A percentile compares a stretch with the other conserved stretches of the same genome.
Evolutionary conservation across 2,797 vertebrate genomes (phyloP).

Genomic region (Phyllotis vaccarum): DNA sequence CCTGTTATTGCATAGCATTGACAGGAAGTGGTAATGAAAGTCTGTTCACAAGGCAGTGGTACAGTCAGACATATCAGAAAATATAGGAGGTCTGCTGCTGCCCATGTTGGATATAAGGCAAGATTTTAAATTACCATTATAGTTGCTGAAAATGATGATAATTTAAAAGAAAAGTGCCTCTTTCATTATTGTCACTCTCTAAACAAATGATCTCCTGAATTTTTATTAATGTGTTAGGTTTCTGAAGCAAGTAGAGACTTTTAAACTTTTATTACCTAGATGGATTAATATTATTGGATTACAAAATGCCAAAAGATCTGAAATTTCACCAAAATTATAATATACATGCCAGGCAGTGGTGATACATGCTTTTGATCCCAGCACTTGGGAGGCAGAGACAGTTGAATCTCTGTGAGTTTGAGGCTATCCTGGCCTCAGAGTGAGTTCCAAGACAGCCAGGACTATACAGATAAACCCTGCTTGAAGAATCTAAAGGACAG

Average conservation of each 20-base stretch:
- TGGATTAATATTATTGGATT: constrained; percentile 30
- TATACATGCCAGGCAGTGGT: neutral
- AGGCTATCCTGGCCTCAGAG: too few relatives aligned
- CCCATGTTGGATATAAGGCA: neutral
- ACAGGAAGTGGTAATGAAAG: constrained; percentile 8
- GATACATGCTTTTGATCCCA: too few relatives aligned
- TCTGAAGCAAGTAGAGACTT: neutral
- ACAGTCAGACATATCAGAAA: neutral
- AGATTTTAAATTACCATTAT: neutral
- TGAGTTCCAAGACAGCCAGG: too few relatives aligned
- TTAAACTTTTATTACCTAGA: neutral
- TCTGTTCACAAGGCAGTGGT: neutral
- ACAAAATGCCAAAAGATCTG: constrained; percentile 19
- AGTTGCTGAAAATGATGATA: neutral
- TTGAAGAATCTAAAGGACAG: neutral
- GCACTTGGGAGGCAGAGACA: too few relatives aligned
- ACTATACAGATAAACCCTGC: too few relatives aligned
- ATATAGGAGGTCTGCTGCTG: neutral
- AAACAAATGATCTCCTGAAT: neutral
- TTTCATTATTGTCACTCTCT: constrained; percentile 19
- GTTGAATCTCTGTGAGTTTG: too few relatives aligned
- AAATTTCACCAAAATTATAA: constrained; percentile 41
- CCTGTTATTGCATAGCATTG: neutral
- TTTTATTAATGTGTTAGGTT: constrained; percentile 38
- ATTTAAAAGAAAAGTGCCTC: neutral